Percentiles rank a stretch among this genome's conserved stretches.
These are phyloP conservation scores for Plumapathes pennacea DNA, from an alignment of 92 coral and sea anemone species.

Conservation along the genomic window DNA sequence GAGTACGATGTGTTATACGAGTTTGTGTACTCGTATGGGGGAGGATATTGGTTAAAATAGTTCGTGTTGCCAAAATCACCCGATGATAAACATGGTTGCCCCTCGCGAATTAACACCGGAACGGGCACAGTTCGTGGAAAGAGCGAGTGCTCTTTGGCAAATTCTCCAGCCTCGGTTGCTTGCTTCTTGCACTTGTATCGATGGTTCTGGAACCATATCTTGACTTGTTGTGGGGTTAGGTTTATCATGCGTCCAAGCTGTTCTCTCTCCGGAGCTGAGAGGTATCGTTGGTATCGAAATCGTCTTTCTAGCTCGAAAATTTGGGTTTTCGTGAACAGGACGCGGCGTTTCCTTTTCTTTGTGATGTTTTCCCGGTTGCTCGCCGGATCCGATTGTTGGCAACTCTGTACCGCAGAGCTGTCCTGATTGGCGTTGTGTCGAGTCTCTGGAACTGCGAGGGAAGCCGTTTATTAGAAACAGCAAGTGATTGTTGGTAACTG, in stretches of 20 bases:
- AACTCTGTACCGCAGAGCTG: conserved; percentile 40
- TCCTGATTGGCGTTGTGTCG: conserved; percentile 59
- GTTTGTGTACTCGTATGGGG: conserved; percentile 64
- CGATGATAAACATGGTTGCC: conserved; percentile 72
- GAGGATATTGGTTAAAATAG: conserved; percentile 58
- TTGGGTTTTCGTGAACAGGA: conserved; percentile 95
- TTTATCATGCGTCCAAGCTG: conserved; percentile 96
- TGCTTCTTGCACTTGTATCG: conserved; percentile 97
- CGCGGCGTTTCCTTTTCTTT: conserved; percentile 94
- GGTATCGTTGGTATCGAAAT: conserved; percentile 95
- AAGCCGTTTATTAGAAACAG: conserved; percentile 46
- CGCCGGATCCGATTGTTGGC: conserved; percentile 33
- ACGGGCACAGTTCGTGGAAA: conserved; percentile 90
- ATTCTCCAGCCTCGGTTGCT: conserved; percentile 94
- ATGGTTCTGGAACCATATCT: conserved; percentile 99
- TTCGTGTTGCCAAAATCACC: conserved; percentile 55
- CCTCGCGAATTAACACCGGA: conserved; percentile 92
- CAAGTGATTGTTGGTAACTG: too few species aligned
- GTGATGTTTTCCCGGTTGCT: conserved; percentile 61
- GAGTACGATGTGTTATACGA: conserved; percentile 56
- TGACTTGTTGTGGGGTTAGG: conserved; percentile 97
- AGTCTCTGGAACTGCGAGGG: conserved; percentile 70
- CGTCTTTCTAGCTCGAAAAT: conserved; percentile 96
- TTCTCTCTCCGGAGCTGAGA: conserved; percentile 99
- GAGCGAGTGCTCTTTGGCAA: conserved; percentile 76